phyloP scores from a whole-genome alignment of 2,797 vertebrate species.

The Urocyon cinereoargenteus region DNA sequence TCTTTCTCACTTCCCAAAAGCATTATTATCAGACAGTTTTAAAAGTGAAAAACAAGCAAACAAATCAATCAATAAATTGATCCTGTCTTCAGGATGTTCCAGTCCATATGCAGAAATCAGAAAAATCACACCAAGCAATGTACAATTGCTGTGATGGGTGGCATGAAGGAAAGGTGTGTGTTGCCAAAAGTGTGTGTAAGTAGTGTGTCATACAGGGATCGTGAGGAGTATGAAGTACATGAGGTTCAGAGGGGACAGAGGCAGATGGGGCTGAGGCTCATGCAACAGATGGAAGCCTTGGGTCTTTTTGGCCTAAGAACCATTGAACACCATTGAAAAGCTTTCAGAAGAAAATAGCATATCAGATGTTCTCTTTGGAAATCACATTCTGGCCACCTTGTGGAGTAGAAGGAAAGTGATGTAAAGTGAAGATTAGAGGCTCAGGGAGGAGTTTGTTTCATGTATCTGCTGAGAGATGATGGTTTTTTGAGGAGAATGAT shows the following conservation, averaged over 20 bases:
- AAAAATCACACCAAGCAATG: background rate
- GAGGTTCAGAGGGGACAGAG: background rate
- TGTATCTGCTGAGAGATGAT: fast-evolving
- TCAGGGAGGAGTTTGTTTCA: background rate
- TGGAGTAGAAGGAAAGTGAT: background rate
- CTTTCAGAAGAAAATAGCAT: background rate
- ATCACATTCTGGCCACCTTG: background rate
- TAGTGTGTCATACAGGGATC: background rate
- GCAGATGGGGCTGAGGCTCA: fast-evolving
- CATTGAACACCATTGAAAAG: background rate
- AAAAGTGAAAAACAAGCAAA: background rate
- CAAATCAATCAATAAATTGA: background rate
- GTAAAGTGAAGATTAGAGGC: no score
- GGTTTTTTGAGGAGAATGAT: background rate
- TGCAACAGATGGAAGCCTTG: background rate
- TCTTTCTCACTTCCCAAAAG: background rate
- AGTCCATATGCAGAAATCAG: background rate
- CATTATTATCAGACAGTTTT: background rate
- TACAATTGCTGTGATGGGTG: background rate
- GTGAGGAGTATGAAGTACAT: background rate
- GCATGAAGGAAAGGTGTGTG: background rate
- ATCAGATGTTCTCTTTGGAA: background rate
- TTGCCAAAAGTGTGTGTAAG: background rate
- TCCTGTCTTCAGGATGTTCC: background rate
- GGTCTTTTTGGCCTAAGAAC: background rate